These are phyloP conservation scores for Archocentrus centrarchus DNA, from an alignment of 2,113 vertebrate genomes.

Conservation along the genomic window DNA sequence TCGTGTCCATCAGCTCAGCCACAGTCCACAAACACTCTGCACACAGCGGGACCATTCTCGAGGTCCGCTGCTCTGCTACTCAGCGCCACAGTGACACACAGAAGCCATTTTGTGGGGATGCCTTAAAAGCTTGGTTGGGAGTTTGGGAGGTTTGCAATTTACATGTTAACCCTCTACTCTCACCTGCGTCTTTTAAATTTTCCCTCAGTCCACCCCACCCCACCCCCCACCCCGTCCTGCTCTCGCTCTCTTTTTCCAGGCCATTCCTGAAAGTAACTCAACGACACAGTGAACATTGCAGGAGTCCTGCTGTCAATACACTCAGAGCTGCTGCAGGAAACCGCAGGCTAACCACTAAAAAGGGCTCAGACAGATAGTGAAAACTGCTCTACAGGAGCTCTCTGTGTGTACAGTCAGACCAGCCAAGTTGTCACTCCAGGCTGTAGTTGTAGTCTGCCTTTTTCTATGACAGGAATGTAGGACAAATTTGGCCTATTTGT, in stretches of 20 bases:
- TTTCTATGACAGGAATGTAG: conserved; percentile 55
- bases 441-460: conserved; percentile 25
- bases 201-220: background rate
- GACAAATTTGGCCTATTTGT: conserved; percentile 39
- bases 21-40: conserved; percentile 74
- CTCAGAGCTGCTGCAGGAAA: conserved; percentile 59
- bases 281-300: conserved; percentile 12
- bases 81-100: conserved; percentile 58
- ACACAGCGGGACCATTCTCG: conserved; percentile 74
- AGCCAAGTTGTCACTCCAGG: conserved; percentile 61
- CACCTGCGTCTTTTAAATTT: conserved; percentile 28
- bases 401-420: conserved; percentile 33
- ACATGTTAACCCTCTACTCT: conserved; percentile 56
- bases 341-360: conserved; percentile 62
- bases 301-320: conserved; percentile 45
- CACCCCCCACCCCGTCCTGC: background rate
- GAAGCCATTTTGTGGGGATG: conserved; percentile 75
- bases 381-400: conserved; percentile 45
- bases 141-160: conserved; percentile 45
- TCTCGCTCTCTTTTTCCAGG: conserved; percentile 12
- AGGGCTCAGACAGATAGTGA: conserved; percentile 42
- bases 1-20: conserved; percentile 80
- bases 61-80: conserved; percentile 44
- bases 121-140: conserved; percentile 52
- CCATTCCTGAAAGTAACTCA: conserved; percentile 37